phyloP scores from a whole-genome alignment of 2,113 vertebrate species.

The zebrafish (Danio rerio) region GRCz12tu NC_133181.1:49275501-49276000 shows the following conservation, averaged over 20 bases:
- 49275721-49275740: conserved; percentile 77
- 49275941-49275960: too few species aligned
- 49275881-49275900: too few species aligned
- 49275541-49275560: conserved; percentile 79
- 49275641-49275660: conserved; percentile 89
- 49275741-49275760: conserved; percentile 87
- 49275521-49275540: conserved; percentile 73
- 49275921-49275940: too few species aligned
- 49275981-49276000: too few species aligned
- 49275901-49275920: too few species aligned
- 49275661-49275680: conserved; percentile 78
- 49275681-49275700: conserved; percentile 77
- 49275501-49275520: not conserved
- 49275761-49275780: conserved; percentile 82
- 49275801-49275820: conserved; percentile 82
- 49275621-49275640: conserved; percentile 78
- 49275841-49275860: not conserved
- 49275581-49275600: conserved; percentile 87
- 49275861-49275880: too few species aligned
- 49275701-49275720: conserved; percentile 83
- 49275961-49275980: too few species aligned
- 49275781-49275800: conserved; percentile 82
- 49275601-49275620: conserved; percentile 86
- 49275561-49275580: conserved; percentile 81
- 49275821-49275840: conserved; percentile 71